These are phyloP conservation scores for Mastacembelus armatus DNA, from an alignment of 2,797 vertebrate species.

Conservation along the genomic window DNA sequence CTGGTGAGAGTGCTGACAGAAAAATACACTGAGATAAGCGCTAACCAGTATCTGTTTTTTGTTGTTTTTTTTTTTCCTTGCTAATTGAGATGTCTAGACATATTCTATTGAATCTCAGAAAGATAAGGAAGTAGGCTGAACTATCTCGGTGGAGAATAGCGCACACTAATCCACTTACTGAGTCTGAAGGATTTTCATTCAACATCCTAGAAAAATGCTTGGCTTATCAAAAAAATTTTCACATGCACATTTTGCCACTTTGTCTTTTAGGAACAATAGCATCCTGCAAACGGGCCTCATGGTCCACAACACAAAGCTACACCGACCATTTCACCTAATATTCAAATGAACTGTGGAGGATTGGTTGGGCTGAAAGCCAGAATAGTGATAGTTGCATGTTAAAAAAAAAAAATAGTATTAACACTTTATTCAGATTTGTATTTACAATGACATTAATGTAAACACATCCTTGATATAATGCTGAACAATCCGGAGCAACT, in stretches of 20 bases:
- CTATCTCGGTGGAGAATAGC: constrained; percentile 66
- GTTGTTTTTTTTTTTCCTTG: constrained; percentile 50
- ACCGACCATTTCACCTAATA: constrained; percentile 52
- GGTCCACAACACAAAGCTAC: constrained; percentile 56
- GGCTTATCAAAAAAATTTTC: constrained; percentile 78
- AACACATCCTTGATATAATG: background rate
- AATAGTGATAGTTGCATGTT: too few species aligned
- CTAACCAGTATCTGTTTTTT: constrained; percentile 66
- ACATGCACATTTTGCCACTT: constrained; percentile 79
- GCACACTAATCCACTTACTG: constrained; percentile 78
- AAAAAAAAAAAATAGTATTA: too few species aligned
- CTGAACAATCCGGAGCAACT: background rate
- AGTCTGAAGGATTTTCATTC: constrained; percentile 74
- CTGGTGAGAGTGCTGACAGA: constrained; percentile 45
- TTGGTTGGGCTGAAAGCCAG: constrained; percentile 21
- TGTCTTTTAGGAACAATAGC: constrained; percentile 79
- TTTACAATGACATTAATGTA: too few species aligned
- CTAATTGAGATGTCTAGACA: constrained; percentile 87
- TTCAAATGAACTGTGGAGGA: constrained; percentile 58
- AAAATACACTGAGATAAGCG: constrained; percentile 68
- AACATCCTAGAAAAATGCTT: constrained; percentile 60
- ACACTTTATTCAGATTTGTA: too few species aligned
- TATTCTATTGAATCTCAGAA: constrained; percentile 77
- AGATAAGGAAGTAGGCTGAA: constrained; percentile 80
- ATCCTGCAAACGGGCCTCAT: constrained; percentile 63